Percentiles rank a stretch among this genome's conserved stretches.
phyloP scores from a whole-genome alignment of 2,113 vertebrate genomes.

The Circaetus gallicus region DNA sequence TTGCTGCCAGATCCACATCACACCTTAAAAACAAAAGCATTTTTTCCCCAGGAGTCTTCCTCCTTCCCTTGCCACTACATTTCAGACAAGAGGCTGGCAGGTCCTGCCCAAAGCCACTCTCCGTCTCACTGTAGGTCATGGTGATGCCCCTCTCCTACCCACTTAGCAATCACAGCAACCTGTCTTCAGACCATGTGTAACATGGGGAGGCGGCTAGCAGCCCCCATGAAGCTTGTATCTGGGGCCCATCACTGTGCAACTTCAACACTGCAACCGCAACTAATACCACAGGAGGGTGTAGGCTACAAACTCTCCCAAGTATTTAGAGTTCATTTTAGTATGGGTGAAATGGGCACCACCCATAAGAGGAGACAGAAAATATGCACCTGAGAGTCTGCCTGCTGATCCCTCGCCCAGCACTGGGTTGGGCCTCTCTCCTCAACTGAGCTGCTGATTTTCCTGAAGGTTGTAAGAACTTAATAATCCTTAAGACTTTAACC shows the following conservation, averaged over 20 bases:
- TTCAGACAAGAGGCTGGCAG: neutral
- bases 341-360: neutral
- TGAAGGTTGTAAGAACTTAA: neutral
- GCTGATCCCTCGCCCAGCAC: accelerated
- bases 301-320: neutral
- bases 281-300: neutral
- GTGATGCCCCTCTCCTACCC: neutral
- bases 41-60: neutral
- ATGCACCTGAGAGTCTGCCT: neutral
- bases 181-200: neutral
- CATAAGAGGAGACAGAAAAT: neutral
- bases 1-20: neutral
- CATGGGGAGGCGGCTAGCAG: neutral
- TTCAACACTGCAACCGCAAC: neutral
- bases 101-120: neutral
- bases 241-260: neutral
- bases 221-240: accelerated
- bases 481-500: neutral
- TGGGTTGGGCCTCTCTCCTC: neutral
- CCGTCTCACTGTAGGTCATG: neutral
- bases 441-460: neutral
- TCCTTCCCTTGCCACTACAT: neutral
- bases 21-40: neutral
- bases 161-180: accelerated
- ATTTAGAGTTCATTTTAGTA: neutral